phyloP scores from a whole-genome alignment of 2,888 invertebrate genomes.

The Troglohyphantes excavatus region DNA sequence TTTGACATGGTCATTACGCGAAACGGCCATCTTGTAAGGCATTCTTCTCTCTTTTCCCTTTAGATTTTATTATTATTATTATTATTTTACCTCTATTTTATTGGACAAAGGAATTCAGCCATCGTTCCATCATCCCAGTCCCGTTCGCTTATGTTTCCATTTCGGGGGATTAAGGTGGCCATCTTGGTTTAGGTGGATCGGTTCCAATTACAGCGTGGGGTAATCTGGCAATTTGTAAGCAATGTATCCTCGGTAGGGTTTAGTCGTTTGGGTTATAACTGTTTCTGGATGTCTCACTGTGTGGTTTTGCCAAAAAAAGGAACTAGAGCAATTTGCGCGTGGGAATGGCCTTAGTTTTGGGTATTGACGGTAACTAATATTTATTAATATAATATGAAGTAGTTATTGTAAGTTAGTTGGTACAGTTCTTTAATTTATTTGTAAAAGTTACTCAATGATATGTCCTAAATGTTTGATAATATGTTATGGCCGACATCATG shows the following conservation, averaged over 20 bases:
- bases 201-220: constrained; percentile 38
- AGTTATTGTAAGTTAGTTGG: no score
- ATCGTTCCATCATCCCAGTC: neutral
- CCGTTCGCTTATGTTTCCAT: constrained; percentile 50
- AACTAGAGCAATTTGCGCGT: neutral
- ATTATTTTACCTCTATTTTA: constrained; percentile 23
- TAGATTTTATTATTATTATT: constrained; percentile 31
- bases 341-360: neutral
- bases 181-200: constrained; percentile 46
- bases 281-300: neutral
- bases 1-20: constrained; percentile 77
- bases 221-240: constrained; percentile 56
- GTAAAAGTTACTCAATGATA: no score
- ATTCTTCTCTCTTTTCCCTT: constrained; percentile 42
- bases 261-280: constrained; percentile 41
- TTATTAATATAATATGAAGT: no score
- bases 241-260: constrained; percentile 14
- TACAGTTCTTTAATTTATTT: no score
- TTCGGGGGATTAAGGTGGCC: constrained; percentile 33
- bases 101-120: constrained; percentile 49
- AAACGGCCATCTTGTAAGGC: constrained; percentile 74
- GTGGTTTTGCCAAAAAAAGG: neutral
- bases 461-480: no score
- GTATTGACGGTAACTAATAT: no score
- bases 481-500: no score